Percentiles rank a stretch among this genome's conserved stretches.
Evolutionary conservation across 2,888 invertebrate species (phyloP).

Genomic region (Helicoverpa assulta): DNA sequence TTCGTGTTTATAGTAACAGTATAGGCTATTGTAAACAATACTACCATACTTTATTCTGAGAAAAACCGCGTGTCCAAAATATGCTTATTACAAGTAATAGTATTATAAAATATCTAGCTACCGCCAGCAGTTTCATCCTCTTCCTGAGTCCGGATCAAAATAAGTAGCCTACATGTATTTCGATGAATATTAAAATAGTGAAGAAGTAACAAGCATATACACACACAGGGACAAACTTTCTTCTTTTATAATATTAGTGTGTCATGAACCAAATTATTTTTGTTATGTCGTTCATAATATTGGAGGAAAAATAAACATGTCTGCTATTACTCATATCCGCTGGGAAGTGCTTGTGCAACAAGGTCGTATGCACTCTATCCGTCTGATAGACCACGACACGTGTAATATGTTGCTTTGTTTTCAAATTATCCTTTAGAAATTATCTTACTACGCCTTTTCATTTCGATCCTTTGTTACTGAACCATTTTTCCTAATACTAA

Average conservation of each 20-base stretch:
- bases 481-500: no score
- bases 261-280: neutral
- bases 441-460: neutral
- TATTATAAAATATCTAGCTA: neutral
- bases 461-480: neutral
- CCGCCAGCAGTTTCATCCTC: neutral
- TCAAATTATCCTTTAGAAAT: neutral
- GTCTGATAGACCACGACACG: neutral
- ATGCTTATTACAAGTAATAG: slow-evolving; percentile 20
- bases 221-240: no score
- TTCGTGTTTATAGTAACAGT: slow-evolving; percentile 57
- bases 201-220: no score
- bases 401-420: slow-evolving; percentile 16
- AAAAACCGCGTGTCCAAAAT: slow-evolving; percentile 33
- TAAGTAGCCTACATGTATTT: no score
- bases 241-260: no score
- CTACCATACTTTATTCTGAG: slow-evolving; percentile 37
- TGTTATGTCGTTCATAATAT: slow-evolving; percentile 9
- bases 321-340: slow-evolving; percentile 22
- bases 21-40: slow-evolving; percentile 54
- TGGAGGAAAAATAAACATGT: slow-evolving; percentile 18
- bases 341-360: slow-evolving; percentile 35
- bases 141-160: no score
- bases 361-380: slow-evolving; percentile 20
- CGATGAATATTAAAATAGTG: no score